phyloP scores from a whole-genome alignment of 2,888 invertebrate genomes.

The Brachypalpus laphriformis region DNA sequence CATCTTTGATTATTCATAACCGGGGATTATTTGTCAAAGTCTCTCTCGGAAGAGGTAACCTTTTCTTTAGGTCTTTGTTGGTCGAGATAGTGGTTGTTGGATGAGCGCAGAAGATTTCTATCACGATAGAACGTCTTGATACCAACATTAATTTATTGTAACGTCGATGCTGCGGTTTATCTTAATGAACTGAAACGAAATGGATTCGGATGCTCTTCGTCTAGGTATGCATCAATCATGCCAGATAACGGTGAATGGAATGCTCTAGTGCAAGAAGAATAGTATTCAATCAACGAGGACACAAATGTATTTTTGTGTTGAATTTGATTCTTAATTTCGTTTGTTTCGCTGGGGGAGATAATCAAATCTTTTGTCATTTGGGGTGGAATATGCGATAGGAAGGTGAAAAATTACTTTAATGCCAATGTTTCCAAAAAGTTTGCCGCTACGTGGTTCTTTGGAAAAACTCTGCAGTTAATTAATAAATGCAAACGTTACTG shows the following conservation, averaged over 20 bases:
- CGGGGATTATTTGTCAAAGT: slow-evolving; percentile 65
- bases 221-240: slow-evolving; percentile 64
- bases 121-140: slow-evolving; percentile 39
- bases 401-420: slow-evolving; percentile 45
- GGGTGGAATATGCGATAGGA: not conserved
- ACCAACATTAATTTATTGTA: slow-evolving; percentile 59
- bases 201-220: slow-evolving; percentile 31
- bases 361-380: not conserved
- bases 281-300: slow-evolving; percentile 63
- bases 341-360: slow-evolving; percentile 34
- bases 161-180: slow-evolving; percentile 41
- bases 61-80: slow-evolving; percentile 31
- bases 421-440: slow-evolving; percentile 40
- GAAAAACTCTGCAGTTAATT: slow-evolving; percentile 29
- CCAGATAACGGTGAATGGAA: slow-evolving; percentile 11
- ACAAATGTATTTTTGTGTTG: slow-evolving; percentile 62
- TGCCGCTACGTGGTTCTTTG: not conserved
- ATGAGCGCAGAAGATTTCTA: slow-evolving; percentile 27
- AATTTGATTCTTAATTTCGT: slow-evolving; percentile 54
- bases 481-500: slow-evolving; percentile 40
- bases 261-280: slow-evolving; percentile 44
- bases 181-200: slow-evolving; percentile 46
- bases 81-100: slow-evolving; percentile 36
- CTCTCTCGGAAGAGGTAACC: slow-evolving; percentile 1
- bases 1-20: slow-evolving; percentile 69